These are phyloP conservation scores for Lontra canadensis DNA, from an alignment of 2,113 vertebrate species.

Conservation along the genomic window DNA sequence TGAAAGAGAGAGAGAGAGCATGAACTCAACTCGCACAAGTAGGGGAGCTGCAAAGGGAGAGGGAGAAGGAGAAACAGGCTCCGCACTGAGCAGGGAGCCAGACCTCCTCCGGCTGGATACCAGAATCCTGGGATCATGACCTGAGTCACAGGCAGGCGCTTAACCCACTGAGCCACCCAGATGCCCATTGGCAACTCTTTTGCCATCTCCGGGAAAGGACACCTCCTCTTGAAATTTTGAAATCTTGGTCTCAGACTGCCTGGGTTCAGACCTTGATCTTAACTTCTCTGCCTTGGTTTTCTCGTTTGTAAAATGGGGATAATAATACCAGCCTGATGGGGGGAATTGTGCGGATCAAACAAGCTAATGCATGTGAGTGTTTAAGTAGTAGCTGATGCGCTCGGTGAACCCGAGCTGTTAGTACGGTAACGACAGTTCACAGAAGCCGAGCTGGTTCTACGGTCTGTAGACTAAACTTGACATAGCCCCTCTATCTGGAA, in stretches of 20 bases:
- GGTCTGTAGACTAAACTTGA: neutral
- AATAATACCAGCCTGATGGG: neutral
- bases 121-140: too few species aligned
- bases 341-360: neutral
- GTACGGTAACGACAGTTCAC: neutral
- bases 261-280: neutral
- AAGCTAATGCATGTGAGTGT: neutral
- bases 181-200: neutral
- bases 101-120: too few species aligned
- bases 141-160: neutral
- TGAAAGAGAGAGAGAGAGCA: neutral
- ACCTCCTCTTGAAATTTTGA: neutral
- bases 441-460: neutral
- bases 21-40: too few species aligned
- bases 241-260: neutral
- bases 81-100: too few species aligned
- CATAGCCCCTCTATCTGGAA: neutral
- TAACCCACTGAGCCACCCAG: neutral
- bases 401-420: neutral
- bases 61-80: too few species aligned
- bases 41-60: too few species aligned
- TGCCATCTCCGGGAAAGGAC: neutral
- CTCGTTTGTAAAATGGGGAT: neutral
- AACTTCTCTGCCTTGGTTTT: neutral
- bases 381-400: neutral